Evolutionary conservation across 2,113 vertebrate species (phyloP).

Genomic region (Vulpes lagopus): DNA sequence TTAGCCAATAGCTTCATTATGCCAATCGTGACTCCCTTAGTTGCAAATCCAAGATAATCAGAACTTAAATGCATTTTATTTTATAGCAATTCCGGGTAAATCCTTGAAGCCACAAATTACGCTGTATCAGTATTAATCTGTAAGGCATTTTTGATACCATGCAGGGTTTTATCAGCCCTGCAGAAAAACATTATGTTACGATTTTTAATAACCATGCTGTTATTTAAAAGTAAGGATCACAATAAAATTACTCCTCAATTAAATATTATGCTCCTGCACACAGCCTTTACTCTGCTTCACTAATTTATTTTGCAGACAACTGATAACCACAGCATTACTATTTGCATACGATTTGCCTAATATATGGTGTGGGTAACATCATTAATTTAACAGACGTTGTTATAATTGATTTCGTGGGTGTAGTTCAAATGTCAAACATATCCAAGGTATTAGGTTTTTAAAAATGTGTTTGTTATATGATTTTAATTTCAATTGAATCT

Average conservation of each 20-base stretch:
- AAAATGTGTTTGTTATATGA: conserved; percentile 77
- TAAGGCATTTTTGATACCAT: conserved; percentile 73
- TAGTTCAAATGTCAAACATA: conserved; percentile 80
- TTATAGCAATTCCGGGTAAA: conserved; percentile 83
- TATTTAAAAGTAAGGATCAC: conserved; percentile 87
- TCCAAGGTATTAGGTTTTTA: conserved; percentile 79
- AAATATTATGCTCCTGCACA: conserved; percentile 78
- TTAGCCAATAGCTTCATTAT: conserved; percentile 82
- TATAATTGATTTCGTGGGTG: conserved; percentile 83
- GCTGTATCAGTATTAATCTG: conserved; percentile 83
- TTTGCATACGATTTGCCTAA: conserved; percentile 89
- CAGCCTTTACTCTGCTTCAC: conserved; percentile 82
- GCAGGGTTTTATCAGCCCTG: conserved; percentile 82
- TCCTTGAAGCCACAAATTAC: conserved; percentile 82
- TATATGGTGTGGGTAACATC: conserved; percentile 84
- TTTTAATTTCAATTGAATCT: conserved; percentile 75
- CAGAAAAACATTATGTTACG: conserved; percentile 73
- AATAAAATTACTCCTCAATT: conserved; percentile 86
- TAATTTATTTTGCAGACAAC: conserved; percentile 87
- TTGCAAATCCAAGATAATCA: conserved; percentile 82
- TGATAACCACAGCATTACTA: conserved; percentile 84
- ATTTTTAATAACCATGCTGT: conserved; percentile 77
- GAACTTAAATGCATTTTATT: conserved; percentile 85
- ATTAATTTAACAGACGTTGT: conserved; percentile 86
- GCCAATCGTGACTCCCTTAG: conserved; percentile 58